phyloP scores from a whole-genome alignment of 2,113 vertebrate species.

The Galbula dea region DNA sequence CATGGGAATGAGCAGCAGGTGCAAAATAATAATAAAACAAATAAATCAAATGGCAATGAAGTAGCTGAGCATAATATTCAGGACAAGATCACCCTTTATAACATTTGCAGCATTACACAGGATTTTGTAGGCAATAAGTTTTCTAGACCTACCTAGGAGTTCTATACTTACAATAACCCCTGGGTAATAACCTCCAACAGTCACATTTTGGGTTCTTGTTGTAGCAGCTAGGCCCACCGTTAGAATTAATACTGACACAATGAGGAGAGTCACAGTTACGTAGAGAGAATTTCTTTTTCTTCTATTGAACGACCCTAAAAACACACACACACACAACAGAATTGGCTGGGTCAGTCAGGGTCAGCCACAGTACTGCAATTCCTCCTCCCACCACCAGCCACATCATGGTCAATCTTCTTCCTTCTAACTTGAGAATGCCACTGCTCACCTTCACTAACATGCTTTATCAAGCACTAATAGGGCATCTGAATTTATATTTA shows the following conservation, averaged over 20 bases:
- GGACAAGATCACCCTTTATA: slow-evolving; percentile 31
- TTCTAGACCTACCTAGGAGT: slow-evolving; percentile 58
- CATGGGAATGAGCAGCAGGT: slow-evolving; percentile 52
- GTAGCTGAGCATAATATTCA: slow-evolving; percentile 46
- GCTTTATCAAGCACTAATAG: neutral
- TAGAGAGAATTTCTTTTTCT: slow-evolving; percentile 96
- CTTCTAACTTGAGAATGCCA: neutral
- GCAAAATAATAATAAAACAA: slow-evolving; percentile 59
- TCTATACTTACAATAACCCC: slow-evolving; percentile 94
- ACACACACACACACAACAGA: slow-evolving; percentile 71
- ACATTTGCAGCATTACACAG: slow-evolving; percentile 12
- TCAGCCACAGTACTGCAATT: neutral
- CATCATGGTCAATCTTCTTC: neutral
- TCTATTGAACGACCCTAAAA: slow-evolving; percentile 92
- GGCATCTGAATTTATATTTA: neutral
- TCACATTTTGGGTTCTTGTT: slow-evolving; percentile 96
- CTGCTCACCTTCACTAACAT: slow-evolving; percentile 21
- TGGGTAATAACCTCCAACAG: slow-evolving; percentile 97
- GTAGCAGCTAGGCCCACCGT: slow-evolving; percentile 94
- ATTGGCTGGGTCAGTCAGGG: slow-evolving; percentile 44
- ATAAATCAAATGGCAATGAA: slow-evolving; percentile 44
- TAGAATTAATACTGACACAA: slow-evolving; percentile 94
- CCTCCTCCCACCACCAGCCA: neutral
- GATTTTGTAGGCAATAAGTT: slow-evolving; percentile 37
- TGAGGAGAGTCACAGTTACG: slow-evolving; percentile 89